Base-by-base conservation (phyloP, 2,888 invertebrate species). In the Noctua comes region DNA sequence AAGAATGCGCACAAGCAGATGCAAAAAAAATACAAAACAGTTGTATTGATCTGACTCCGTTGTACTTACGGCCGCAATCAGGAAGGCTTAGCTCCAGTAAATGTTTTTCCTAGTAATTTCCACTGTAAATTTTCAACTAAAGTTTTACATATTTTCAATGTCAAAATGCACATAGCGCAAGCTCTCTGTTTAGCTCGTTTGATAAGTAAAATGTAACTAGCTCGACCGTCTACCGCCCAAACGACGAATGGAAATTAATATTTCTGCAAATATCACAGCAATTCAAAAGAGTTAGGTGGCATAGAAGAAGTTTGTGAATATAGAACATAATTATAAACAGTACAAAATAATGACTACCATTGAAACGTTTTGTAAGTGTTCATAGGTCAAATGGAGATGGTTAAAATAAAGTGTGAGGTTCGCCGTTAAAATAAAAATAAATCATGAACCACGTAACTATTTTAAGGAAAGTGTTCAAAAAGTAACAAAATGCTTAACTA, bases 401-500 rank as follows among this genome's bases (percentile, higher is more conserved):
- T 27, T 10, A 18, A 8, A 36, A 27, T 18, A 36, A 46, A 21
- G 13, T 48, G 8, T 27, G n/a, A 43, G 3, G 1, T n/a, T 7
- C 11, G 46, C 7, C 8, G n/a, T 51, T 66, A 16, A 21, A 48
- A 77, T 10, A 43, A 27, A 64, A 24, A 27, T 31, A 46, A n/a
- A 8, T 3, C 11, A 18, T 51, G 43, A 36, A 13, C 10, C 57
- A 54, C 40, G 4, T 13, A 31, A 43, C 2, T 65, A 31, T n/a
- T 54, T 4, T 18, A 51, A n/a, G 43, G 11, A 43, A 68, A 72
- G 36, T 36, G 8, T 18, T 59, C 18, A 31, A 72, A 36, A 16
- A 57, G 24, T 66, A 54, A 69, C 27, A 48, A 24, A n/a, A 40
- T 62, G 65, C 24, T 65, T 68, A 62, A 68, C n/a, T 40, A 68